Evolutionary conservation across 2,888 invertebrate species (phyloP), one percentile per base, ranked within the genome.

Genomic region (Julus scanicus): DNA sequence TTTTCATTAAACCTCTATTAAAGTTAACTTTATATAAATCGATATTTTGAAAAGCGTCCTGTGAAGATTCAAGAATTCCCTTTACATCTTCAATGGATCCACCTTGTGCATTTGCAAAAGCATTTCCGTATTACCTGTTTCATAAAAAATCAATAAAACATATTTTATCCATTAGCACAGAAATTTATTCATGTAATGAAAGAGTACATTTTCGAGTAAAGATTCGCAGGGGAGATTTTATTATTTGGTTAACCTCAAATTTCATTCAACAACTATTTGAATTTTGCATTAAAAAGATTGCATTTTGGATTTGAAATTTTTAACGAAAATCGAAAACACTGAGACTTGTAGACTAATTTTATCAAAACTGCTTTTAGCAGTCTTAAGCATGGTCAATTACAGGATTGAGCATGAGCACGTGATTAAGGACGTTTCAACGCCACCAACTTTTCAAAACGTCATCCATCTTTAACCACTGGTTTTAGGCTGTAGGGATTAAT

Each of bases 71-170:
- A 53, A 80, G 37, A 80, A 71, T 71, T 71, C 71, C 71, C 71
- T 20, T 71, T 29, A 5, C 71, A 71, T 71, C 29, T 71, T 29
- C 71, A 71, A 71, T 71, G 71, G 71, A 71, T 71, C 71, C 71
- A 71, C 29, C 71, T 29, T 71, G 29, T 71, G 71, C 29, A 44
- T 6, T n/a, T n/a, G 63, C 6, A 9, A 71, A 71, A 71, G 71
- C 29, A 71, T 11, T 71, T 11, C 37, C 80, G 29, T 13, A 37
- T 37, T 80, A 53, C 29, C 11, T 13, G 37, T 15, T 37, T 11
- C 37, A 37, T 13, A 37, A 80, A 37, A 37, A 37, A 80, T 80
- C 80, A 80, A 11, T 13, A 3, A 80, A 80, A 80, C 80, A 71
- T 71, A 80, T 13, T 29, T 71, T 71, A 11, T 13, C 80, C 80